These are phyloP conservation scores for Aphodius sticticus DNA, from an alignment of 2,888 invertebrate genomes.

Conservation along the genomic window DNA sequence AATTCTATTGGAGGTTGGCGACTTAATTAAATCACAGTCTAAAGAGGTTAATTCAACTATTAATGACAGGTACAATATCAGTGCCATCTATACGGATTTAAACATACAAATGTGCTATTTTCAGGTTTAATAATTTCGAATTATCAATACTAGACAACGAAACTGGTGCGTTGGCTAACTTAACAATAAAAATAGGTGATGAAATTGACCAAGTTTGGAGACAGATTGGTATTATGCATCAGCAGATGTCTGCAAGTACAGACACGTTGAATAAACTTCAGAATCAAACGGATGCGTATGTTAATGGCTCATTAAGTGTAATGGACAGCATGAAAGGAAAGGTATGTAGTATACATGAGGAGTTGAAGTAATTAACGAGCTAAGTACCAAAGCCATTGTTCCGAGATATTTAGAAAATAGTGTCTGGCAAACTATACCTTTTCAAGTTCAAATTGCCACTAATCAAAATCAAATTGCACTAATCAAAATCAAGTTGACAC, in stretches of 20 bases:
- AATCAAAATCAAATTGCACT: no score
- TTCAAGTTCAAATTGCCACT: no score
- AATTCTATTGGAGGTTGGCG: slow-evolving; percentile 78
- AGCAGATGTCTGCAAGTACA: slow-evolving; percentile 80
- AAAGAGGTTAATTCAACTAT: slow-evolving; percentile 72
- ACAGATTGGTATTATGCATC: slow-evolving; percentile 89
- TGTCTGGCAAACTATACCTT: no score
- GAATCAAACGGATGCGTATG: slow-evolving; percentile 79
- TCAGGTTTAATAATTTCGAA: slow-evolving; percentile 75
- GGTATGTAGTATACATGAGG: slow-evolving; percentile 55
- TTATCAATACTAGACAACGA: slow-evolving; percentile 76
- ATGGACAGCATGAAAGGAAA: slow-evolving; percentile 83
- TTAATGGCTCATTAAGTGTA: slow-evolving; percentile 78
- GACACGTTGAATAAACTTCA: slow-evolving; percentile 78
- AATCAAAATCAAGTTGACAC: no score
- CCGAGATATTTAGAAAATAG: no score
- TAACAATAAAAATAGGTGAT: slow-evolving; percentile 78
- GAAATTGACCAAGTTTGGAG: slow-evolving; percentile 89
- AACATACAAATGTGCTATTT: slow-evolving; percentile 28
- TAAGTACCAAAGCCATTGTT: no score
- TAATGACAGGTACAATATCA: slow-evolving; percentile 63
- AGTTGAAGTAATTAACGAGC: no score
- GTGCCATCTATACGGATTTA: not conserved
- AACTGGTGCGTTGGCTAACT: slow-evolving; percentile 73
- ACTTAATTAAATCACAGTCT: slow-evolving; percentile 72